phyloP scores from a whole-genome alignment of 1,140 invertebrate genomes.

The Drosophila carrolli region DNA sequence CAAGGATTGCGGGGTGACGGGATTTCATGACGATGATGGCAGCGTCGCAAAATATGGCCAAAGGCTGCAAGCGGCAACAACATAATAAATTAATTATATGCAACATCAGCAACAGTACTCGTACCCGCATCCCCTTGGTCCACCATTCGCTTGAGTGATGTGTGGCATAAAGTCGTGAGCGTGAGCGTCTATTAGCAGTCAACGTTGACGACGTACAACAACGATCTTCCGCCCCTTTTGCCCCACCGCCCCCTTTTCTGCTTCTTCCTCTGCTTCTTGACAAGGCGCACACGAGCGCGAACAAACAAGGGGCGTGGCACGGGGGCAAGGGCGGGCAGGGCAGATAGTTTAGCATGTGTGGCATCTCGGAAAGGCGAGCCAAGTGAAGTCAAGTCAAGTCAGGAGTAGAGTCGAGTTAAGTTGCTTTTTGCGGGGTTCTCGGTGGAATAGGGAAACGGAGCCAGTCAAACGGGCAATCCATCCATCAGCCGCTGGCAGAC shows the following conservation, averaged over 20 bases:
- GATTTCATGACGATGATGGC: conserved; percentile 10
- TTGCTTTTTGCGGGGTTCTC: conserved; percentile 10
- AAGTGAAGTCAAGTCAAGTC: conserved; percentile 19
- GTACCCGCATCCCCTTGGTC: not conserved
- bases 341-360: conserved; percentile 79
- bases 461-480: conserved; percentile 79
- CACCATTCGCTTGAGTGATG: conserved; percentile 39
- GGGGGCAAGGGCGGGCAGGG: conserved; percentile 24
- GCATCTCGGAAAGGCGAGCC: conserved; percentile 58
- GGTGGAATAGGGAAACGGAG: conserved; percentile 35
- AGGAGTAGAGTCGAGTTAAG: conserved; percentile 24
- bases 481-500: conserved; percentile 77
- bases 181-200: conserved; percentile 80
- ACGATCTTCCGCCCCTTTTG: conserved; percentile 23
- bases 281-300: conserved; percentile 68
- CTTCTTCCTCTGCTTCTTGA: conserved; percentile 41
- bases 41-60: conserved; percentile 63
- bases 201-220: conserved; percentile 71
- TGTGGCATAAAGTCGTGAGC: conserved; percentile 77
- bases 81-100: conserved; percentile 84
- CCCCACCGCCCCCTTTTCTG: not conserved
- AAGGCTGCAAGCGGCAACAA: conserved; percentile 73
- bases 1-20: conserved; percentile 17
- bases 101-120: conserved; percentile 68
- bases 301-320: conserved; percentile 74